phyloP scores from a whole-genome alignment of 2,888 invertebrate genomes.

The Polyommatus iphigenia region DNA sequence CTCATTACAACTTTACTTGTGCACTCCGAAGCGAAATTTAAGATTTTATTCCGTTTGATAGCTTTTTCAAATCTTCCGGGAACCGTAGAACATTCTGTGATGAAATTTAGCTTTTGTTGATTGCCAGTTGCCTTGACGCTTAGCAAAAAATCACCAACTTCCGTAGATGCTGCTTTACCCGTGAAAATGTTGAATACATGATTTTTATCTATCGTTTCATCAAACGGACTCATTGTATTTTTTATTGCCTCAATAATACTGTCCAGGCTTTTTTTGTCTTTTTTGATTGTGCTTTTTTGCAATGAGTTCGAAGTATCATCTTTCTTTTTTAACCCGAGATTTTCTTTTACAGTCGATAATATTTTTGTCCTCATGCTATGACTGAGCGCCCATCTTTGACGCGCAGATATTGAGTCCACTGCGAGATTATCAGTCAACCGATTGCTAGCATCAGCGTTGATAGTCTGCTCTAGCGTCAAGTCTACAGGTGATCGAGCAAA shows the following conservation, averaged over 20 bases:
- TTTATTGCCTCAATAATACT: constrained; percentile 39
- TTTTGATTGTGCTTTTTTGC: constrained; percentile 42
- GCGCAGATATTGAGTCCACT: constrained; percentile 41
- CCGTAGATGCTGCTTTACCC: constrained; percentile 42
- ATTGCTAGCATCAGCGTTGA: no score
- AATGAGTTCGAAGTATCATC: constrained; percentile 44
- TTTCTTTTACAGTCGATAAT: constrained; percentile 38
- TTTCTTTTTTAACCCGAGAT: constrained; percentile 41
- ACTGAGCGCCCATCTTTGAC: constrained; percentile 47
- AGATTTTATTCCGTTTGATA: constrained; percentile 45
- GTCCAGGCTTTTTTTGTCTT: constrained; percentile 31
- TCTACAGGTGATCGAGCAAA: constrained; percentile 43
- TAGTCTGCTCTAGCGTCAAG: no score
- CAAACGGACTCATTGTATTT: constrained; percentile 41
- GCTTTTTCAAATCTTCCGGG: constrained; percentile 44
- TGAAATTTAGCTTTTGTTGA: constrained; percentile 45
- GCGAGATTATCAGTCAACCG: no score
- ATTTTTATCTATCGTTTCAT: constrained; percentile 41
- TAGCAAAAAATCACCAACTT: constrained; percentile 47
- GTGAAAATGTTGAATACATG: constrained; percentile 50
- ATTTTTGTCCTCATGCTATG: constrained; percentile 49
- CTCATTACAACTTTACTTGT: not conserved
- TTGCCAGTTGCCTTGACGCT: constrained; percentile 43
- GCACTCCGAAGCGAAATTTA: constrained; percentile 36
- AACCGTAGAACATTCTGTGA: constrained; percentile 42